Percentiles rank a stretch among this genome's conserved stretches.
phyloP scores from a whole-genome alignment of 2,888 invertebrate species.

The Malacosoma neustria region DNA sequence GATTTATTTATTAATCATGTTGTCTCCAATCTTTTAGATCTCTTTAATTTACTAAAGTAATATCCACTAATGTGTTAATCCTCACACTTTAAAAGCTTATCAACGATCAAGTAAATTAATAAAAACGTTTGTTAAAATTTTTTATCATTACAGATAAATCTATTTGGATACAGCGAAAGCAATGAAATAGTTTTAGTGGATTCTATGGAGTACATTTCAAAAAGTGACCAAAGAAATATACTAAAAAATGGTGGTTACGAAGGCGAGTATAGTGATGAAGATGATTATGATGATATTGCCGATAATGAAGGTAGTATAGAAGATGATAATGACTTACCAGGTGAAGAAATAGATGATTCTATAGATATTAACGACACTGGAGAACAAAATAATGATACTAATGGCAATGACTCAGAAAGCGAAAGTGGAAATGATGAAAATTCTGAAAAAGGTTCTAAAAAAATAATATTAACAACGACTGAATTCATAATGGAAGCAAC shows the following conservation, averaged over 20 bases:
- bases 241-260: neutral
- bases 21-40: no score
- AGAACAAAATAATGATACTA: neutral
- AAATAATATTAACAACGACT: neutral
- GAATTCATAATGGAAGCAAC: neutral
- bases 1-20: no score
- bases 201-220: slow-evolving; percentile 15
- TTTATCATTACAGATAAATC: slow-evolving; percentile 22
- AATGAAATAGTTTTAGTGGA: slow-evolving; percentile 23
- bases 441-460: neutral
- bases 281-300: neutral
- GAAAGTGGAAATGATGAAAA: neutral
- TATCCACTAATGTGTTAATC: neutral
- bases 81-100: neutral
- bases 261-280: slow-evolving; percentile 1
- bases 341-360: neutral
- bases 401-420: neutral
- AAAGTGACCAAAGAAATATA: neutral
- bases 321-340: slow-evolving; percentile 1
- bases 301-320: neutral
- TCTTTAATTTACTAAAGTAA: neutral
- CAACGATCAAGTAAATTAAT: neutral
- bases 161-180: slow-evolving; percentile 18
- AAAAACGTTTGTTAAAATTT: slow-evolving; percentile 1
- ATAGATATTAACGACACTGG: neutral